Percentiles rank a stretch among this genome's conserved stretches.
These are phyloP conservation scores for Bombus difficillimus DNA, from an alignment of 1,140 invertebrate genomes.

Conservation along the genomic window DNA sequence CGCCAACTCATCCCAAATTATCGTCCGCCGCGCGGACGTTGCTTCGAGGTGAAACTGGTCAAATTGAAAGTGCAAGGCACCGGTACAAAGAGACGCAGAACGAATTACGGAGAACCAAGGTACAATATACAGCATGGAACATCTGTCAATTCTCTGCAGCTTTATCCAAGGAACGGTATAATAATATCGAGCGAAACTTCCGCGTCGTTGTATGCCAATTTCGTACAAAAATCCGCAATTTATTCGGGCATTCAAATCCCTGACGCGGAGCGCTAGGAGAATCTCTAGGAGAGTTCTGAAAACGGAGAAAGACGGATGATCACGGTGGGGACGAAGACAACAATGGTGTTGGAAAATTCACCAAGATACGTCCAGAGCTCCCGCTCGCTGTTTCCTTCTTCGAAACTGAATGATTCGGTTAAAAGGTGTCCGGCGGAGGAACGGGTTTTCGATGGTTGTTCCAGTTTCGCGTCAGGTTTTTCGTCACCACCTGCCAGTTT, in stretches of 20 bases:
- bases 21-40: background rate
- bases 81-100: background rate
- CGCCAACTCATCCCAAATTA: background rate
- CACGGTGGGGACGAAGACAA: too few species aligned
- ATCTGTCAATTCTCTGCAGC: too few species aligned
- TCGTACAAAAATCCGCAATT: slow-evolving; percentile 12
- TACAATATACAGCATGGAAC: too few species aligned
- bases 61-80: background rate
- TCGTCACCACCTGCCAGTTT: slow-evolving; percentile 21
- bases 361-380: too few species aligned
- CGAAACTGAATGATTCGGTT: background rate
- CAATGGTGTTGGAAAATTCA: background rate
- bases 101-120: background rate
- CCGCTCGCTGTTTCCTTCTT: too few species aligned
- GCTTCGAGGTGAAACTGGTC: background rate
- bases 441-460: background rate
- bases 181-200: too few species aligned
- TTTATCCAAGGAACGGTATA: too few species aligned
- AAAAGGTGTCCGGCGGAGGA: background rate
- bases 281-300: background rate
- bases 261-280: background rate
- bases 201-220: background rate
- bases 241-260: slow-evolving; percentile 47
- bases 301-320: too few species aligned
- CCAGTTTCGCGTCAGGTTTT: slow-evolving; percentile 1